These are phyloP conservation scores for Strigamia maritima DNA, from an alignment of 2,888 invertebrate genomes.

Conservation along the genomic window DNA sequence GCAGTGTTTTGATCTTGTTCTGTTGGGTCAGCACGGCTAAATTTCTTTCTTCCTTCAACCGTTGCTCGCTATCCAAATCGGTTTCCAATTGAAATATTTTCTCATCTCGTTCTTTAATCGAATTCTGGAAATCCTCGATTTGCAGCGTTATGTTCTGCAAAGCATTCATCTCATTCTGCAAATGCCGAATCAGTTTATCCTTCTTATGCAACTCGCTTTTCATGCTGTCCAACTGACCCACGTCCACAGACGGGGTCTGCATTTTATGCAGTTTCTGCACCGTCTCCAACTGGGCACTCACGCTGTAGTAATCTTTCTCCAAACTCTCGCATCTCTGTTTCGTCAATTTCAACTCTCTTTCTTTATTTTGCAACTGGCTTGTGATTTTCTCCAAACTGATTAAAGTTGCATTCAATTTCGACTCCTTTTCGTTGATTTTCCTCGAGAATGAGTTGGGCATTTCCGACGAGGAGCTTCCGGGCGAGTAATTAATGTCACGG, in stretches of 20 bases:
- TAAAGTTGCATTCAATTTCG: not conserved
- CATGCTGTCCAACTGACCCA: not conserved
- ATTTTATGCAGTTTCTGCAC: not conserved
- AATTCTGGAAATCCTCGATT: slow-evolving; percentile 3
- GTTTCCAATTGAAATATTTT: slow-evolving; percentile 28
- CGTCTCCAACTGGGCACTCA: not conserved
- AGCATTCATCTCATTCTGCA: slow-evolving; percentile 18
- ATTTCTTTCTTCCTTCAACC: slow-evolving; percentile 29
- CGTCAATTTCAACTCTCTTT: not conserved
- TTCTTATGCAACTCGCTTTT: slow-evolving; percentile 29
- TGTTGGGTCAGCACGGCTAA: not conserved
- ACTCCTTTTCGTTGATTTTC: slow-evolving; percentile 30
- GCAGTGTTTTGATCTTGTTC: slow-evolving; percentile 17
- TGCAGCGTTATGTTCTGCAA: not conserved
- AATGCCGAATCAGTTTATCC: slow-evolving; percentile 33
- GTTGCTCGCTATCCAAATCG: slow-evolving; percentile 29
- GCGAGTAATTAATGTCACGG: not conserved
- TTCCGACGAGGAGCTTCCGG: not conserved
- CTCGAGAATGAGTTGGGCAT: not conserved
- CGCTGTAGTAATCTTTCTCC: not conserved
- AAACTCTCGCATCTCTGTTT: not conserved
- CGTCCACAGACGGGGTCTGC: not conserved
- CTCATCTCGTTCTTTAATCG: slow-evolving; percentile 31
- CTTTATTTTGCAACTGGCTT: not conserved
- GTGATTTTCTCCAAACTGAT: not conserved